phyloP scores from a whole-genome alignment of 92 coral and sea anemone species.

The Umimayanthus chanpuru region DNA sequence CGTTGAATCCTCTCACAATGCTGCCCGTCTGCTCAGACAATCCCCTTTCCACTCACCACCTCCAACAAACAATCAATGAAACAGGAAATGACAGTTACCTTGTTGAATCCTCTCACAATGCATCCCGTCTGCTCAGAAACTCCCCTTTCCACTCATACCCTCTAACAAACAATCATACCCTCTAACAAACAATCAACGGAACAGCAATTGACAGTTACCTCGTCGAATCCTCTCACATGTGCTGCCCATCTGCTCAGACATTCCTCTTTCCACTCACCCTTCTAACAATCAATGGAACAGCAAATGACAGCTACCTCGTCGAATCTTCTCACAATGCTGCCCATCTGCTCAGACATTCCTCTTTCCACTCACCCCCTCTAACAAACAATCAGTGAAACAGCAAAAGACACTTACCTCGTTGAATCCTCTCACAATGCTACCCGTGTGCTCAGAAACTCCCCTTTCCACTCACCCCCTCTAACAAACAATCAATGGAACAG shows the following conservation, averaged over 20 bases:
- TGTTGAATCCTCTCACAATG: conserved; percentile 89
- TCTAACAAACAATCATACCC: not conserved
- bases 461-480: conserved; percentile 69
- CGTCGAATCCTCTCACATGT: too few relatives aligned
- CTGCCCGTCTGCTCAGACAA: too few relatives aligned
- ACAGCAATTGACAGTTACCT: too few relatives aligned
- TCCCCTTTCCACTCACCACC: conserved; percentile 70
- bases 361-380: conserved; percentile 67
- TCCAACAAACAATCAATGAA: not conserved
- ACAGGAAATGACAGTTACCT: conserved; percentile 53
- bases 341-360: conserved; percentile 92
- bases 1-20: conserved; percentile 90
- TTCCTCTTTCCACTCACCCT: too few relatives aligned
- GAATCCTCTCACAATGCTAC: conserved; percentile 91
- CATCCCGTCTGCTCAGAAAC: conserved; percentile 92
- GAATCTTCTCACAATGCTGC: conserved; percentile 91
- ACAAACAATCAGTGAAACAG: not conserved
- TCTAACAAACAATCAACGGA: too few relatives aligned
- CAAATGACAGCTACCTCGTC: conserved; percentile 68
- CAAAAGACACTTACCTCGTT: conserved; percentile 67
- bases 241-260: conserved; percentile 89
- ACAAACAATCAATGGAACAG: not conserved
- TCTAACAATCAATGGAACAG: too few relatives aligned
- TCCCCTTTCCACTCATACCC: conserved; percentile 78
- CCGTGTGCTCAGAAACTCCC: conserved; percentile 91